Base-by-base conservation (phyloP, 2,888 invertebrate species). In the Sesia bembeciformis region DNA sequence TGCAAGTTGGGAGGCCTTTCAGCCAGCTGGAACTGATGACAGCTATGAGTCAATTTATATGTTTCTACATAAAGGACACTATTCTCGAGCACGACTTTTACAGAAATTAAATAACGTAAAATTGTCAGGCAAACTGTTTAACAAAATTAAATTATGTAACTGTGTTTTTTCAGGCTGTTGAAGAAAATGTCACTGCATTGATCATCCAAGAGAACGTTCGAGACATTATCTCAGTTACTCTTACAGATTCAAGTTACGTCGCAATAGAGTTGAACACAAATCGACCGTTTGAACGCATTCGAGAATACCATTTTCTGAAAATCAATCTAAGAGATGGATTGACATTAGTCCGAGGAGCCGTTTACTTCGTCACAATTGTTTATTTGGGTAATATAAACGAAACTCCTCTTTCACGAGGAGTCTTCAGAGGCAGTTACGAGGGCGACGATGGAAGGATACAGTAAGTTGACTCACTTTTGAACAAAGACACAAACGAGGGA, bases 371-470 rank as follows among this genome's bases (percentile, higher is more conserved):
- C 4, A 72, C 60, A 4, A 69, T 89, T 3, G 52, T 42, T 0
- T 89, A 88, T 53, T 57, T 86, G 3, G 89, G 89, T 3, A 84
- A 84, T 54, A 88, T 88, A 4, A 88, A 89, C 59, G 87, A 85
- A 58, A 84, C 86, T 6, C 89, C 89, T 5, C 60, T 89, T 0
- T 81, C 81, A 0, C 68, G 88, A 71, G 88, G 88, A 4, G 77
- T 89, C 3, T 89, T 89, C 49, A 76, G 89, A 68, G 88, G 89
- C 39, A 81, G 73, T 53, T 84, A 87, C 46, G 72, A 43, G 39
- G 84, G 74, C 8, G 61, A 59, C 6, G 65, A 70, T 59, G 81
- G 81, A 4, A 68, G 57, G 54, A 42, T 64, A 39, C 83, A 78
- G 88, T 89, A 59, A 81, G 86, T 71, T 7, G 38, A 23, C 3